Base-by-base conservation (phyloP, 2,797 vertebrate genomes). In the Trematomus bernacchii region DNA sequence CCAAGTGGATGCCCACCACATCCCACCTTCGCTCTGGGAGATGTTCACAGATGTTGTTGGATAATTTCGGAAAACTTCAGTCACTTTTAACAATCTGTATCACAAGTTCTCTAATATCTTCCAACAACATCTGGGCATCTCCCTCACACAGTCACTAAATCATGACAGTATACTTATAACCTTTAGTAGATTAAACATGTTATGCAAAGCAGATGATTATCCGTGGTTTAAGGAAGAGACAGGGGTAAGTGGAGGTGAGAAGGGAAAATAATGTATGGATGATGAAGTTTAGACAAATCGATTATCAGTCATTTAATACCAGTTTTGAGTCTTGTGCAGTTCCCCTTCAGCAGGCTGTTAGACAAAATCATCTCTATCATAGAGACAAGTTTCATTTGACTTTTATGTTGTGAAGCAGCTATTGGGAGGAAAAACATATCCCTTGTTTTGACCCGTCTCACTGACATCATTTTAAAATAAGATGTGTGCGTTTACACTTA, bases 321-420 rank as follows among this genome's bases (percentile, higher is more conserved):
- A 80, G 88, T 90, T 94, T 94, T 93, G 91, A 85, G 55, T 80
- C 88, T 90, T 72, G 70, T 87, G 91, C 85, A 90, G 91, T 93
- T 87, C 90, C 63, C 80, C 77, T 71, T 77, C 54, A 78, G 68
- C 44, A 33, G 52, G 51, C 10, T 46, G 18, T 33, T 19, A 2
- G 0, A 43, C 44, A 6, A 6, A 19, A 66, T 58, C 37, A 37
- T 33, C 19, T n/a, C 33, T 21, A 66, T 16, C 6, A 57, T 50
- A 50, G 55, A 70, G 14, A 44, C 21, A 44, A 37, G 43, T 14
- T 12, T 52, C 8, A 12, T 12, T 14, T 27, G 40, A 9, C 37
- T 44, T n/a, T 2, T 1, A 4, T 8, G 14, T 52, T 51, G 58
- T 7, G 50, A 61, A 55, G 48, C 64, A n/a, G 27, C 3, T 42